Evolutionary conservation across 2,888 invertebrate species (phyloP).

Genomic region (Acronicta psi): DNA sequence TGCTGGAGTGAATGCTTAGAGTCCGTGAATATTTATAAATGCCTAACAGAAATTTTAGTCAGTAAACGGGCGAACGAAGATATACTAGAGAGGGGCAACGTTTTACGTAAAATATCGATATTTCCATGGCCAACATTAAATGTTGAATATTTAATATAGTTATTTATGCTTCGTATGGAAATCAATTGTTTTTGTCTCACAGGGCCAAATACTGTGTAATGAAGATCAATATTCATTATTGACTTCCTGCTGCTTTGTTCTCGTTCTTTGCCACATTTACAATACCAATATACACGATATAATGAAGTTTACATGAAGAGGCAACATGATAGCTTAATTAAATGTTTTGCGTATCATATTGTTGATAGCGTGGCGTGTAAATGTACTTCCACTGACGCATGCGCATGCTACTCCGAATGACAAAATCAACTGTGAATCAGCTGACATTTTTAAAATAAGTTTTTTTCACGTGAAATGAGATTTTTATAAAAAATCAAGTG

Average conservation of each 20-base stretch:
- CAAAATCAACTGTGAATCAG: slow-evolving; percentile 16
- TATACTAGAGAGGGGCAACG: too few relatives aligned
- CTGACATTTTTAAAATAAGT: slow-evolving; percentile 9
- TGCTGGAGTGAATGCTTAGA: too few relatives aligned
- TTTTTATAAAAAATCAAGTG: too few relatives aligned
- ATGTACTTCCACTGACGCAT: slow-evolving; percentile 28
- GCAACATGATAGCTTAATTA: slow-evolving; percentile 29
- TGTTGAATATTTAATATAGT: too few relatives aligned
- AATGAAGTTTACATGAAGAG: slow-evolving; percentile 5
- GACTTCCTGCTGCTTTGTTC: slow-evolving; percentile 13
- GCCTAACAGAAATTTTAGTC: too few relatives aligned
- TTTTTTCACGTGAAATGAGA: slow-evolving; percentile 1
- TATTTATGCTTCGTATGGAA: neutral
- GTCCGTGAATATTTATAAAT: too few relatives aligned
- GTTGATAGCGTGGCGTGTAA: slow-evolving; percentile 21
- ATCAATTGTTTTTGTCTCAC: slow-evolving; percentile 15
- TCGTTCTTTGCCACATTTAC: slow-evolving; percentile 10
- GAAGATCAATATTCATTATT: slow-evolving; percentile 19
- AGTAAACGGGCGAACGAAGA: too few relatives aligned
- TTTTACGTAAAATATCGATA: too few relatives aligned
- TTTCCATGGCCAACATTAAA: too few relatives aligned
- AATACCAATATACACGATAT: too few relatives aligned
- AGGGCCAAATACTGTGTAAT: neutral
- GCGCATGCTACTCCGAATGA: slow-evolving; percentile 2
- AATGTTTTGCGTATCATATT: slow-evolving; percentile 30